phyloP scores from a whole-genome alignment of 2,888 invertebrate genomes.

The Synanthedon vespiformis region DNA sequence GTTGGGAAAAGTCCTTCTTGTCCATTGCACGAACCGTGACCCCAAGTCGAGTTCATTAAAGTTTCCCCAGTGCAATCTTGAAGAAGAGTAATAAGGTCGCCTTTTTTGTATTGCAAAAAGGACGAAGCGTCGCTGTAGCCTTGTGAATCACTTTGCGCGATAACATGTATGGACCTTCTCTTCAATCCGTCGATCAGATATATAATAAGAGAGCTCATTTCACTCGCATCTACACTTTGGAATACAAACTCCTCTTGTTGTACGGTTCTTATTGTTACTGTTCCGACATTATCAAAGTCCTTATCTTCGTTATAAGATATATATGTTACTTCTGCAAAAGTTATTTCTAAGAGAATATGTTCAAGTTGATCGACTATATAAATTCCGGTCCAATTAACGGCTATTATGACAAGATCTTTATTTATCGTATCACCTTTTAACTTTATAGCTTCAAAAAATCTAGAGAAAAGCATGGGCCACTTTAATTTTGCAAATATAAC shows the following conservation, averaged over 20 bases:
- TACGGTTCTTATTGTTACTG: slow-evolving; percentile 83
- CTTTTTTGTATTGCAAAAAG: slow-evolving; percentile 73
- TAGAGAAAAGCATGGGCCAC: slow-evolving; percentile 95
- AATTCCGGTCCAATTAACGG: slow-evolving; percentile 94
- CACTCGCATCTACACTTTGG: slow-evolving; percentile 88
- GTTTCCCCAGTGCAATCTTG: slow-evolving; percentile 81
- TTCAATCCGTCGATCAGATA: slow-evolving; percentile 89
- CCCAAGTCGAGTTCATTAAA: slow-evolving; percentile 79
- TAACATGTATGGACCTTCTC: slow-evolving; percentile 84
- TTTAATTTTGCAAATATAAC: slow-evolving; percentile 91
- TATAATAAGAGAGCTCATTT: slow-evolving; percentile 84
- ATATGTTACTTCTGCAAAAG: slow-evolving; percentile 87
- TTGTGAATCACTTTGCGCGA: slow-evolving; percentile 75
- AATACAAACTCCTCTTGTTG: slow-evolving; percentile 92
- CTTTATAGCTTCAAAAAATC: slow-evolving; percentile 92
- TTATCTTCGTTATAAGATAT: slow-evolving; percentile 73
- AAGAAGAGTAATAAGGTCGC: slow-evolving; percentile 86
- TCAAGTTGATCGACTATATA: slow-evolving; percentile 94
- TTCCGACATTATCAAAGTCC: slow-evolving; percentile 67
- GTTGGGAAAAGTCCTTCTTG: slow-evolving; percentile 87
- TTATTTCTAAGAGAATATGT: slow-evolving; percentile 87
- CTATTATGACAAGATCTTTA: slow-evolving; percentile 85
- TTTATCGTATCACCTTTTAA: slow-evolving; percentile 76
- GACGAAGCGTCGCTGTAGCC: slow-evolving; percentile 68
- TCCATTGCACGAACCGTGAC: slow-evolving; percentile 77